Percentiles rank a stretch among this genome's conserved stretches.
Evolutionary conservation across 1,140 invertebrate genomes (phyloP).

Genomic region (Drosophila setifemur): DNA sequence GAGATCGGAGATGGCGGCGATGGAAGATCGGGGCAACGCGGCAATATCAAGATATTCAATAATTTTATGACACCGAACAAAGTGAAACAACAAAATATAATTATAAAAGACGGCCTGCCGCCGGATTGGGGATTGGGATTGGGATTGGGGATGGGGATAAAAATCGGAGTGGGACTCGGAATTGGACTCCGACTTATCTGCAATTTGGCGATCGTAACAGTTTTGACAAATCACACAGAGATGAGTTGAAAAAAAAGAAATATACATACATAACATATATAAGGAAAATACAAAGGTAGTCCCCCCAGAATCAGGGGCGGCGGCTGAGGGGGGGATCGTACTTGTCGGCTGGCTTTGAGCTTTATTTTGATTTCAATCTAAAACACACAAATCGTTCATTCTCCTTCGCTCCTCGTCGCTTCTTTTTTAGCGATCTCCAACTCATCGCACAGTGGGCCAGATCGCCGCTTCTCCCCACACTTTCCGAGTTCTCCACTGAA

Average conservation of each 20-base stretch:
- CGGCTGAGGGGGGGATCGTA: neutral
- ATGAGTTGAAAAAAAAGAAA: neutral
- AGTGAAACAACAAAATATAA: conserved; percentile 23
- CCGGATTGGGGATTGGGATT: conserved; percentile 6
- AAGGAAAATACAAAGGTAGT: conserved; percentile 15
- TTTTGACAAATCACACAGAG: conserved; percentile 74
- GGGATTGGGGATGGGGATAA: conserved; percentile 6
- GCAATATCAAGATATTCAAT: conserved; percentile 67
- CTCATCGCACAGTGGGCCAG: conserved; percentile 51
- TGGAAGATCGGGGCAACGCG: neutral
- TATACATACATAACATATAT: neutral
- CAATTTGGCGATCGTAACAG: conserved; percentile 80
- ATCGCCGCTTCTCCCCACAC: neutral
- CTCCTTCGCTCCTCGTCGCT: conserved; percentile 38
- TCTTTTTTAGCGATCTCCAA: neutral
- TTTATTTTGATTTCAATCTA: conserved; percentile 81
- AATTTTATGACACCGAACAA: conserved; percentile 58
- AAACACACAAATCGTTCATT: conserved; percentile 82
- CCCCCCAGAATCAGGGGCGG: neutral
- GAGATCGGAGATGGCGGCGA: neutral
- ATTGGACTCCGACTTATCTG: conserved; percentile 52
- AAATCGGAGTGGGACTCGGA: conserved; percentile 12
- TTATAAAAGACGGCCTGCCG: conserved; percentile 33
- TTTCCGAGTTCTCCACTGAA: conserved; percentile 37
- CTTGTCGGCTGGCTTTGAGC: conserved; percentile 63